Evolutionary conservation across 2,797 vertebrate species (phyloP).

Genomic region (Alectoris magna): DNA sequence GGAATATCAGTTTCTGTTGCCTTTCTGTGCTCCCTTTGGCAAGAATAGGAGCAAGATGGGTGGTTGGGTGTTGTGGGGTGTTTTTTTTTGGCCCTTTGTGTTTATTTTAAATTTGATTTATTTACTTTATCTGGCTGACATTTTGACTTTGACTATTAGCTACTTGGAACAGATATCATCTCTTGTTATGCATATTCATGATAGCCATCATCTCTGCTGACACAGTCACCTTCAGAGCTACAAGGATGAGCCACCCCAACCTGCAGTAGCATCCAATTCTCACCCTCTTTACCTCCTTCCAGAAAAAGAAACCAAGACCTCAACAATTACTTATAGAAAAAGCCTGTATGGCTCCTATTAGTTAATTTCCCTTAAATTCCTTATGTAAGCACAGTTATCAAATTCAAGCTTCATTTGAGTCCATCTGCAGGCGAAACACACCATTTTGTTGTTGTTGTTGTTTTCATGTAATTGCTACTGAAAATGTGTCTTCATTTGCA

Average conservation of each 20-base stretch:
- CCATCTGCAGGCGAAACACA: neutral
- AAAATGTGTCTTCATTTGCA: neutral
- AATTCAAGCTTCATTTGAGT: neutral
- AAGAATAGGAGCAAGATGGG: neutral
- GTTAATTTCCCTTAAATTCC: neutral
- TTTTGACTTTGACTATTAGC: slow-evolving; percentile 17
- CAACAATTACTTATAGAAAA: neutral
- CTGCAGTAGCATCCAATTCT: neutral
- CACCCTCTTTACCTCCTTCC: neutral
- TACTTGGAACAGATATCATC: neutral
- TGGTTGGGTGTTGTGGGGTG: too few relatives aligned
- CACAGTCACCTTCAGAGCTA: slow-evolving; percentile 4
- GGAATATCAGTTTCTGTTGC: neutral
- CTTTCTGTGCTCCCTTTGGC: neutral
- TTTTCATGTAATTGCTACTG: neutral
- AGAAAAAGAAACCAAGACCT: neutral
- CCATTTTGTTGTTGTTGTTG: too few relatives aligned
- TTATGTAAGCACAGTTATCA: neutral
- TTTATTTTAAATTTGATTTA: neutral
- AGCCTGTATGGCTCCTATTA: neutral
- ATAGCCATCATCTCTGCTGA: neutral
- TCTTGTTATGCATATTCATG: slow-evolving; percentile 18
- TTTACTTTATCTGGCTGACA: neutral
- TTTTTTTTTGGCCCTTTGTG: neutral
- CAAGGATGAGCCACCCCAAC: neutral